Conservation (phyloP, 2,113 vertebrate species). For the Phyllostomus discolor region DNA sequence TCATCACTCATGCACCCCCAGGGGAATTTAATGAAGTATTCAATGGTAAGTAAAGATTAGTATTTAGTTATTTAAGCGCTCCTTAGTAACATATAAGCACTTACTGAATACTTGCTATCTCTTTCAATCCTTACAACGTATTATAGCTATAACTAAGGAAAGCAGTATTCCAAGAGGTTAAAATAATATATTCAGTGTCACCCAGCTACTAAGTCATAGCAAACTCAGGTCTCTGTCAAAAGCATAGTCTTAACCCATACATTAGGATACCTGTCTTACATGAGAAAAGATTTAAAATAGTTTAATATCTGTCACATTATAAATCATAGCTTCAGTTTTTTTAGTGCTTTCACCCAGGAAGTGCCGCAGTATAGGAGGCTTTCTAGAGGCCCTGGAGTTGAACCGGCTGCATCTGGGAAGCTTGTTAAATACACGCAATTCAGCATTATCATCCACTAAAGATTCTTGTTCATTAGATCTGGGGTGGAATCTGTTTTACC, state of each 20-base stretch:
- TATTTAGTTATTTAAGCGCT: background rate
- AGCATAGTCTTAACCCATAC: background rate
- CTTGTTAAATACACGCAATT: conserved; percentile 18
- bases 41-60: conserved; percentile 86
- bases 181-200: background rate
- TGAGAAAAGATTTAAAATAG: conserved; percentile 15
- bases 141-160: conserved; percentile 15
- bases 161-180: background rate
- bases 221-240: background rate
- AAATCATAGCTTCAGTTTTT: conserved; percentile 29
- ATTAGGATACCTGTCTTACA: background rate
- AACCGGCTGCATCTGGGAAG: background rate
- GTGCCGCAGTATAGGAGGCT: background rate
- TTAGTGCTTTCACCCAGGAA: conserved; percentile 16
- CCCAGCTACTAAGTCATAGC: background rate
- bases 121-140: background rate
- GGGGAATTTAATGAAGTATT: conserved; percentile 98
- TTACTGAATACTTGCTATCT: background rate
- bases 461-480: background rate
- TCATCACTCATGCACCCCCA: conserved; percentile 94
- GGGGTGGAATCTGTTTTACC: background rate
- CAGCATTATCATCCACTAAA: background rate
- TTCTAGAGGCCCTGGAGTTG: background rate
- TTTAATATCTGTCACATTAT: background rate
- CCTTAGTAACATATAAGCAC: background rate